Conservation (phyloP, 37 sponge, comb jelly and placozoan genomes). For the Mnemiopsis leidyi region DNA sequence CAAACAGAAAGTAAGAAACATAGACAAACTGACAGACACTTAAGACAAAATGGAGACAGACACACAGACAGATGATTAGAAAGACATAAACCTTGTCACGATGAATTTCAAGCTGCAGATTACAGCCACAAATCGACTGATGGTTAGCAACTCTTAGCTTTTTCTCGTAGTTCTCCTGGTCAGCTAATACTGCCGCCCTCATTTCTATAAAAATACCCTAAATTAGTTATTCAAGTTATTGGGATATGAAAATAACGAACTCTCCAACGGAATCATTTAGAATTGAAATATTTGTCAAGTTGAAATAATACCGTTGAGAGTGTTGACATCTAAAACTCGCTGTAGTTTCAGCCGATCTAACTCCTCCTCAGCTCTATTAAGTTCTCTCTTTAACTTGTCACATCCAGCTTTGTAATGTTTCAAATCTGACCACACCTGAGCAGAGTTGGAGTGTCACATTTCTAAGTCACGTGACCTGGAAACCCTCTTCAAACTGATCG, state of each 20-base stretch:
- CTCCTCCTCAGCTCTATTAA: background rate
- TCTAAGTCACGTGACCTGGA: too few relatives aligned
- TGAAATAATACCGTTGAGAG: background rate
- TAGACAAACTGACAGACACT: too few relatives aligned
- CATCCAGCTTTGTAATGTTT: background rate
- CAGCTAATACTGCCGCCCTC: constrained; percentile 13
- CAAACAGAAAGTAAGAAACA: too few relatives aligned
- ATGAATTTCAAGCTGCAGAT: background rate
- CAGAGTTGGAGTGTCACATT: too few relatives aligned
- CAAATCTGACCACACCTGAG: constrained; percentile 2
- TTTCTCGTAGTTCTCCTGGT: background rate
- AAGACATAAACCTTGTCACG: constrained; percentile 17
- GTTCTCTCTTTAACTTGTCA: background rate
- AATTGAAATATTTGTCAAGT: too few relatives aligned
- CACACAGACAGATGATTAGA: background rate
- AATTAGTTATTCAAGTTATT: too few relatives aligned
- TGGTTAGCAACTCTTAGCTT: background rate
- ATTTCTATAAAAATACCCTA: background rate
- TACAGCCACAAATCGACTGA: constrained; percentile 35
- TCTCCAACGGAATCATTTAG: too few relatives aligned
- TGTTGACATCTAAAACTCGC: background rate
- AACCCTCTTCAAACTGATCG: too few relatives aligned
- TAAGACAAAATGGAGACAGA: too few relatives aligned
- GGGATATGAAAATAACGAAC: too few relatives aligned
- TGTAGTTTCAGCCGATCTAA: background rate